A percentile compares a stretch with the other conserved stretches of the same genome.
These are phyloP conservation scores for Hoplostethus atlanticus DNA, from an alignment of 2,797 vertebrate genomes.

Conservation along the genomic window DNA sequence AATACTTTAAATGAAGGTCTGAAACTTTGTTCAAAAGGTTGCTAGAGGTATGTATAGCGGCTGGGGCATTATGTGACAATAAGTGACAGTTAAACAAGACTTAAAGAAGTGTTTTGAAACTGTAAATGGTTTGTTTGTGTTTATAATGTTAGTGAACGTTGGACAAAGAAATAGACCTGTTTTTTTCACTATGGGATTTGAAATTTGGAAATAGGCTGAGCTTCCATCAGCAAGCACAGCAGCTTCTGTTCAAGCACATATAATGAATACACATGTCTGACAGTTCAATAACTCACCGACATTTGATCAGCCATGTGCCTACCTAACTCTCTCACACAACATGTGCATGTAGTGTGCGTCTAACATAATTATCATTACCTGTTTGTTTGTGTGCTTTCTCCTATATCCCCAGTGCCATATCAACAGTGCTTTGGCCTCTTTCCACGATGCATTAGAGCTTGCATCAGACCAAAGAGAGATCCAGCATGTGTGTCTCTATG, in stretches of 20 bases:
- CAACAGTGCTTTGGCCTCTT: constrained; percentile 97
- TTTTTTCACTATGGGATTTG: background rate
- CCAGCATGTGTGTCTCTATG: constrained; percentile 99
- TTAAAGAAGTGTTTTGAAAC: background rate
- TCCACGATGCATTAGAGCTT: constrained; percentile 96
- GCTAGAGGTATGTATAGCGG: constrained; percentile 88
- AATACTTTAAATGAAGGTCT: too few relatives aligned
- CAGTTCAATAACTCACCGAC: constrained; percentile 29
- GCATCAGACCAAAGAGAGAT: constrained; percentile 98
- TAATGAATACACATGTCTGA: constrained; percentile 27
- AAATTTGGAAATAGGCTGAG: background rate
- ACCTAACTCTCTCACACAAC: constrained; percentile 28
- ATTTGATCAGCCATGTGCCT: constrained; percentile 35
- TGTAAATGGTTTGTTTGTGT: background rate
- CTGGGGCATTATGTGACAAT: background rate
- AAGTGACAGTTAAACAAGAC: background rate
- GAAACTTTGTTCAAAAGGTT: too few relatives aligned
- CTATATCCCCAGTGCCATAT: constrained; percentile 92
- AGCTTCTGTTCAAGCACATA: constrained; percentile 9
- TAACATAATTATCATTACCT: constrained; percentile 41
- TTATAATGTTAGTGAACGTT: background rate
- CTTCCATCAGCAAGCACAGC: background rate
- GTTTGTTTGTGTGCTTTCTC: constrained; percentile 50
- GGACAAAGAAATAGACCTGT: background rate
- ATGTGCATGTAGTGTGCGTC: constrained; percentile 41